Percentiles rank a stretch among this genome's conserved stretches.
Evolutionary conservation across 2,797 vertebrate species (phyloP).

Genomic region (Labroides dimidiatus): DNA sequence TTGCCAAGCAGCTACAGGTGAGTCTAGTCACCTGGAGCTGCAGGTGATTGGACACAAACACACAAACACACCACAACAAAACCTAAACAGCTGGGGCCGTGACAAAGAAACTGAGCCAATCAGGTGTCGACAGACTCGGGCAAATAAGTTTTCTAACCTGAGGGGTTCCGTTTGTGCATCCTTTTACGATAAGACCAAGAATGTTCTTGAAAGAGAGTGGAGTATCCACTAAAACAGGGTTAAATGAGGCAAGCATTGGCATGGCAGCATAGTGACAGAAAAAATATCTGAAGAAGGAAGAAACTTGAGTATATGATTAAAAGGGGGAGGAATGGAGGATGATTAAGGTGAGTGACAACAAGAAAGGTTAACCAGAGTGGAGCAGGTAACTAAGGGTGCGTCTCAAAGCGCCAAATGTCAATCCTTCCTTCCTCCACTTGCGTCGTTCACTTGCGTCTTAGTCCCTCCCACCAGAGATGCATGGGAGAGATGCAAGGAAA

Average conservation of each 20-base stretch:
- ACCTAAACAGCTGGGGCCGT: too few species aligned
- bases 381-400: too few species aligned
- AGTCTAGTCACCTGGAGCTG: too few species aligned
- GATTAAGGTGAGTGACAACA: slow-evolving; percentile 6
- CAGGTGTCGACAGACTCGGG: slow-evolving; percentile 14
- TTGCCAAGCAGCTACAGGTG: too few species aligned
- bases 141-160: slow-evolving; percentile 1
- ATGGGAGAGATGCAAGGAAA: too few species aligned
- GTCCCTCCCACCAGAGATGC: too few species aligned
- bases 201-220: background rate
- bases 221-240: background rate
- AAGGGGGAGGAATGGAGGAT: background rate
- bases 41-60: too few species aligned
- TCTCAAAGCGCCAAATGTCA: too few species aligned
- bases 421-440: too few species aligned
- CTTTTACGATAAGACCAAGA: background rate
- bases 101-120: too few species aligned
- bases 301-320: background rate
- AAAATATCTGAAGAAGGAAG: background rate
- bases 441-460: too few species aligned
- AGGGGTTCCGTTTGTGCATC: background rate
- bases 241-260: slow-evolving; percentile 9
- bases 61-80: too few species aligned
- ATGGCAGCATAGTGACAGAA: background rate
- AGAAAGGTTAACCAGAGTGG: slow-evolving; percentile 1